Evolutionary conservation across 2,113 vertebrate genomes (phyloP).

Genomic region (Panthera tigris): DNA sequence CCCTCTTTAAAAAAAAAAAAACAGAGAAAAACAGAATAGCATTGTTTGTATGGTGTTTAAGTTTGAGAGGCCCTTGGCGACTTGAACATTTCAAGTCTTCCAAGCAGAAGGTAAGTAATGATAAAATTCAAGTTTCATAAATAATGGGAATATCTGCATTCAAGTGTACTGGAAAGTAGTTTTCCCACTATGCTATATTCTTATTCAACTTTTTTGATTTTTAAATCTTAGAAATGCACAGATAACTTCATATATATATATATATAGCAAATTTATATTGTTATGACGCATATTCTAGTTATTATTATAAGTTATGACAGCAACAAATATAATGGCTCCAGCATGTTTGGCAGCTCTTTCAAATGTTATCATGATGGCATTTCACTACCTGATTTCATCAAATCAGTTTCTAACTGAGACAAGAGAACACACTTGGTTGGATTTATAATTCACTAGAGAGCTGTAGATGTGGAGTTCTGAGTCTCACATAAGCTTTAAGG

Average conservation of each 20-base stretch:
- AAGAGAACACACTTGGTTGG: neutral
- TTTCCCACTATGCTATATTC: neutral
- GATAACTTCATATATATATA: neutral
- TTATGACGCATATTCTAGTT: neutral
- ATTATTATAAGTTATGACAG: neutral
- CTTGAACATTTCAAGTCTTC: constrained; percentile 12
- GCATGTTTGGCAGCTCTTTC: neutral
- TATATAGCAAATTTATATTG: neutral
- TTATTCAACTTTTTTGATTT: neutral
- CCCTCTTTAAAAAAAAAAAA: neutral
- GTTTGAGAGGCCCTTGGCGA: neutral
- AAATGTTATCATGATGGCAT: neutral
- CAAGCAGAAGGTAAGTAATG: constrained; percentile 11
- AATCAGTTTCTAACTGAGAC: neutral
- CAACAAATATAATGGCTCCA: neutral
- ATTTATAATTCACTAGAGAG: constrained; percentile 3
- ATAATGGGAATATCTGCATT: neutral
- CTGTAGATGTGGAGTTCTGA: neutral
- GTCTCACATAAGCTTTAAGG: neutral
- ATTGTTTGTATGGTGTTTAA: neutral
- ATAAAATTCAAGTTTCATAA: neutral
- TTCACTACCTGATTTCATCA: neutral
- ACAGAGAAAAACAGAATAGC: neutral
- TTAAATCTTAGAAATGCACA: constrained; percentile 16
- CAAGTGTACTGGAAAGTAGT: neutral